Evolutionary conservation across 2,888 invertebrate genomes (phyloP), one percentile per base, ranked within the genome.

Genomic region (Mesorhabditis belari): DNA sequence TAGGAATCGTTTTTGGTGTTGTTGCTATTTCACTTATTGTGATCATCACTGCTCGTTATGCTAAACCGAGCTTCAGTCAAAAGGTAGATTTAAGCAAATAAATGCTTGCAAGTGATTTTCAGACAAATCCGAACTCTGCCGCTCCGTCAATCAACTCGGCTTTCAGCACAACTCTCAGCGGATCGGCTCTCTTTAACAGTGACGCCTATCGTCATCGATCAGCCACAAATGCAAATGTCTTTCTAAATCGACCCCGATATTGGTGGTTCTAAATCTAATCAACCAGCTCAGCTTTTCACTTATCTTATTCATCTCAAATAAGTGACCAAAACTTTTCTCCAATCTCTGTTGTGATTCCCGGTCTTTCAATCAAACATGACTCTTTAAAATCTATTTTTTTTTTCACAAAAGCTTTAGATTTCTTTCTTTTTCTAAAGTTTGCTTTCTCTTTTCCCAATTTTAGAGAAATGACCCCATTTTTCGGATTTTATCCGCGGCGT

Each of bases 201-300:
- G 54, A 57, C 52, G n/a, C 17, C n/a, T 54, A 56, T 12, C 58
- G 60, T 23, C 63, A 60, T 23, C 58, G 60, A 44, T 67, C 67
- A 4, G 58, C 67, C 26, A 63, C 70, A 23, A 70, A 67, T 53
- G 61, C 53, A 35, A 70, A 67, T 35, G 64, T 68, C 23, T 74
- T 65, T 61, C 61, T 75, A 23, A 74, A 73, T 51, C 63, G 73
- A 17, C 73, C 75, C 6, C 61, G 75, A 58, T 70, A 75, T 58
- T 75, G 73, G 73, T 75, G 71, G 73, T 73, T 73, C 57, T 72
- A 65, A 24, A 29, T 2, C 23, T 17, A 44, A 44, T 56, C 26
- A 21, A 9, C 9, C 52, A n/a, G 21, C 9, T 19, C 19, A 9
- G 17, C 19, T 9, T 51, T 9, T 21, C 12, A n/a, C 17, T 51